These are phyloP conservation scores for Hypanus sabinus DNA, from an alignment of 2,113 vertebrate species.

Conservation along the genomic window DNA sequence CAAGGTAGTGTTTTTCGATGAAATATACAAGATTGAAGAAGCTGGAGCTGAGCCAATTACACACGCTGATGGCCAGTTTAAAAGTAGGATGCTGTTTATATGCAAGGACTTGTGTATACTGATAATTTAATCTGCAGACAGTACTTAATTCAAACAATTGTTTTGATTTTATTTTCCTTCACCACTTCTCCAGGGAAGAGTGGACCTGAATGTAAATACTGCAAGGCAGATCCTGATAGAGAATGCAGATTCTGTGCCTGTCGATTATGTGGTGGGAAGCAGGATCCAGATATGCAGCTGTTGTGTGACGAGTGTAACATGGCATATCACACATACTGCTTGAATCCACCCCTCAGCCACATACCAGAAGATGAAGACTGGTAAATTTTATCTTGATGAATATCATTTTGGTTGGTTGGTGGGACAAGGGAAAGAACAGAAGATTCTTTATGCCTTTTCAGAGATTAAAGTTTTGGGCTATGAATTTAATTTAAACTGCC, in stretches of 20 bases:
- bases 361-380: constrained; percentile 97
- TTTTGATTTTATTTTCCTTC: constrained; percentile 12
- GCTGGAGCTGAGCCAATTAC: constrained; percentile 80
- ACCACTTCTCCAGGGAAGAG: constrained; percentile 74
- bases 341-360: constrained; percentile 85
- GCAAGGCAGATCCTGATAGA: constrained; percentile 83
- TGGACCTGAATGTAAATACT: constrained; percentile 94
- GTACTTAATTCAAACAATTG: neutral
- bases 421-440: neutral
- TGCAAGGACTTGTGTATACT: neutral
- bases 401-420: neutral
- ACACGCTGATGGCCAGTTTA: constrained; percentile 83
- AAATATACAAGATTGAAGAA: constrained; percentile 91
- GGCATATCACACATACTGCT: constrained; percentile 97
- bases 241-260: constrained; percentile 93
- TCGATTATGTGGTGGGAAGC: constrained; percentile 90
- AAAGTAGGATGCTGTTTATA: constrained; percentile 60
- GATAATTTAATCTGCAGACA: neutral
- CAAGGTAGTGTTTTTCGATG: constrained; percentile 83
- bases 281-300: constrained; percentile 93
- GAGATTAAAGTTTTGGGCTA: neutral
- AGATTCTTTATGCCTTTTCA: neutral
- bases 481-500: neutral
- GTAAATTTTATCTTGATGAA: constrained; percentile 56
- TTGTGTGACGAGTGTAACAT: constrained; percentile 97